Base-by-base conservation (phyloP, 2,888 invertebrate genomes). In the Matsumyia berberina region DNA sequence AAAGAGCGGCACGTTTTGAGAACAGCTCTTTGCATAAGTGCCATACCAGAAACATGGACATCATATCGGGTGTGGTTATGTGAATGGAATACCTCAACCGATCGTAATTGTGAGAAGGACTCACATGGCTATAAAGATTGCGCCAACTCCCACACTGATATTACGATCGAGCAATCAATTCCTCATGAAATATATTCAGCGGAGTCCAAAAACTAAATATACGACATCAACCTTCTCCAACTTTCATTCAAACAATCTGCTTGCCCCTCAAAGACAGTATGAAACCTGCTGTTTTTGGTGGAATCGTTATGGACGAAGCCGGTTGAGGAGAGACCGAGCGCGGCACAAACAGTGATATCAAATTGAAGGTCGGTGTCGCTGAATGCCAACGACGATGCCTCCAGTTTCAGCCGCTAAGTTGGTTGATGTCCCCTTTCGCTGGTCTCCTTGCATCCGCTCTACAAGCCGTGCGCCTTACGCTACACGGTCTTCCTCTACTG, bases 1-100 rank as follows among this genome's bases (percentile, higher is more conserved):
- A 91, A 89, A 57, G 88, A 89, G 0, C 93, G 93, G 86, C 96
- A 96, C 89, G 94, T 96, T 0, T 87, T 96, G 64, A 96, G 96
- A 0, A 96, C 96, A 0, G 95, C 95, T 0, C 96, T 96, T 89
- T 96, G 96, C 88, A 92, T 96, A n/a, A 93, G 93, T 86, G 94
- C 94, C 76, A 90, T 96, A 12, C 95, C 95, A 0, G 87, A 88
- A 2, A 92, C 90, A n/a, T 95, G 95, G 95, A 93, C 89, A 83
- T 88, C 95, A 9, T 83, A 87, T 0, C 88, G 88, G 0, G 89
- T 91, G 19, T 90, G 92, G 19, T 81, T 92, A 5, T 92, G 92
- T 11, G 92, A 92, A 80, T 91, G 91, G 93, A 90, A 91, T 69
- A 88, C 89, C 0, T 69, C 72, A 2, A 88, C 86, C 0, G 88